Conservation (phyloP, 2,888 invertebrate genomes). For the Tinea pellionella region DNA sequence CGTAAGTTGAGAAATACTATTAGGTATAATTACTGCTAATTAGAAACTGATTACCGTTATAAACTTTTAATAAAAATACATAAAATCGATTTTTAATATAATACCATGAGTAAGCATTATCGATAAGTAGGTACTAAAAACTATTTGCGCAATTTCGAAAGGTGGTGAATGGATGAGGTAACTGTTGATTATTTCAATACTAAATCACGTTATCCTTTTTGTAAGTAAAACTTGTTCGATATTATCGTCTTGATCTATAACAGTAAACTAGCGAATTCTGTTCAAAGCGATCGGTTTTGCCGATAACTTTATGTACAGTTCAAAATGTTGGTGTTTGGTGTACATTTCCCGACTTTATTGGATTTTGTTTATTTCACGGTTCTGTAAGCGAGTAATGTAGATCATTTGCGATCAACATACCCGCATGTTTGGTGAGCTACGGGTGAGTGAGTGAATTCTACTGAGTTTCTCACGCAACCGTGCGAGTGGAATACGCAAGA, state of each 20-base stretch:
- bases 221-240: background rate
- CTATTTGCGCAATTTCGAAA: background rate
- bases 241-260: background rate
- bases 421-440: conserved; percentile 21
- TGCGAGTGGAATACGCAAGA: conserved; percentile 42
- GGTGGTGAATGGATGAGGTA: background rate
- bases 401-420: conserved; percentile 14
- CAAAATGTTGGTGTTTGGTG: background rate
- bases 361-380: background rate
- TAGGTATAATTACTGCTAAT: background rate
- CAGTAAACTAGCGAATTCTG: background rate
- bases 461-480: conserved; percentile 33
- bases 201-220: background rate
- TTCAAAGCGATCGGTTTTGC: background rate
- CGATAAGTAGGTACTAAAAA: too few relatives aligned
- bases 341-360: background rate
- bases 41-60: background rate
- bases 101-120: too few relatives aligned
- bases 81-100: too few relatives aligned
- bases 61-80: background rate
- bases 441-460: conserved; percentile 5
- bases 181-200: background rate
- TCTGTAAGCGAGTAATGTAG: background rate
- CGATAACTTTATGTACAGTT: background rate
- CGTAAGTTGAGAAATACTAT: background rate